phyloP scores from a whole-genome alignment of 2,888 invertebrate genomes.

The Plemyria rubiginata region DNA sequence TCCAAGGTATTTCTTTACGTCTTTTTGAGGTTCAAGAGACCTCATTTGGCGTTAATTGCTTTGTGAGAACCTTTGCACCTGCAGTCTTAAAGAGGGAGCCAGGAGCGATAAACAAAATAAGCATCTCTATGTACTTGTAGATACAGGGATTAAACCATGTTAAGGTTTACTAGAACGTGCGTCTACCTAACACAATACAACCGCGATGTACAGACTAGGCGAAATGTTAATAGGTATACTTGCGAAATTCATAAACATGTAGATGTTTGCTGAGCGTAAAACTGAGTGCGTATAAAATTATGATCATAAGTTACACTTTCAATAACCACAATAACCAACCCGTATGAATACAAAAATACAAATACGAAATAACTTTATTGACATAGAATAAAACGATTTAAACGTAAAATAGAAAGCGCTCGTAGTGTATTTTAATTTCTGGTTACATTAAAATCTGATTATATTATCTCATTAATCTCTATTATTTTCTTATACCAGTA shows the following conservation, averaged over 20 bases:
- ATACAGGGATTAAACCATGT: constrained; percentile 54
- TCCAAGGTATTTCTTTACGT: constrained; percentile 56
- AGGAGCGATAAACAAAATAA: constrained; percentile 66
- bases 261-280: background rate
- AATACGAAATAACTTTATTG: no score
- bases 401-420: no score
- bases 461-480: no score
- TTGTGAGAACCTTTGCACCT: constrained; percentile 75
- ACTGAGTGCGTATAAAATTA: no score
- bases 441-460: no score
- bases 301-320: no score
- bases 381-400: no score
- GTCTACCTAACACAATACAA: constrained; percentile 6
- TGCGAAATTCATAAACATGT: background rate
- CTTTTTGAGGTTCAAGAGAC: constrained; percentile 68
- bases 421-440: no score
- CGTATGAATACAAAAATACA: no score
- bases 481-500: no score
- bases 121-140: constrained; percentile 13
- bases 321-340: no score
- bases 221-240: background rate
- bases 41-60: constrained; percentile 79
- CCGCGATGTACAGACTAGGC: background rate
- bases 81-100: constrained; percentile 50
- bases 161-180: constrained; percentile 51